Conservation (phyloP, 2,113 vertebrate genomes). For the Electrona antarctica region DNA sequence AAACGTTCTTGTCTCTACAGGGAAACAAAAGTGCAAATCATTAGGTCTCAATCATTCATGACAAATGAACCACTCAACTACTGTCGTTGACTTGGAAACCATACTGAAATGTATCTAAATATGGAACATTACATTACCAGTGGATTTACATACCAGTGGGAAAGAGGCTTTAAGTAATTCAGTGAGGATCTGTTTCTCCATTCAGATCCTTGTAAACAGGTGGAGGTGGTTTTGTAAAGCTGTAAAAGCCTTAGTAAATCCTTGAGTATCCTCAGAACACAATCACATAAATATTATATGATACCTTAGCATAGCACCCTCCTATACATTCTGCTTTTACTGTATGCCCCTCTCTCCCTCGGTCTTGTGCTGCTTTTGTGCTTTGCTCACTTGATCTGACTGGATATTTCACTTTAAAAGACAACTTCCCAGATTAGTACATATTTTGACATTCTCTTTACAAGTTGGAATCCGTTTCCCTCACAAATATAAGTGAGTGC, state of each 20-base stretch:
- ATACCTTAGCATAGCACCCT: conserved; percentile 16
- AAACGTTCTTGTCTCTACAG: too few relatives aligned
- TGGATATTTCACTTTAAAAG: neutral
- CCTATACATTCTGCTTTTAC: neutral
- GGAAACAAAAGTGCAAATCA: too few relatives aligned
- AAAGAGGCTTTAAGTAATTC: too few relatives aligned
- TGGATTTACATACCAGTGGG: too few relatives aligned
- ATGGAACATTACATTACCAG: neutral
- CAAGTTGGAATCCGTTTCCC: too few relatives aligned
- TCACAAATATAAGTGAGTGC: too few relatives aligned
- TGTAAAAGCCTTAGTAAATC: conserved; percentile 30
- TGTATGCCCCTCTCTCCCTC: neutral
- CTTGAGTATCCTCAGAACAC: conserved; percentile 13
- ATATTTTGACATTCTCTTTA: neutral
- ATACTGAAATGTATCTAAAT: conserved; percentile 4
- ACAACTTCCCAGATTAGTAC: too few relatives aligned
- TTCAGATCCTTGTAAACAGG: conserved; percentile 21
- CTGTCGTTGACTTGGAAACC: neutral
- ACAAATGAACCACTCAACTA: too few relatives aligned
- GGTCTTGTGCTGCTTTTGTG: neutral
- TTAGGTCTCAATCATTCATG: too few relatives aligned
- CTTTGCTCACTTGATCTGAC: neutral
- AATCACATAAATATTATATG: conserved; percentile 31
- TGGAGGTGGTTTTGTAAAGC: conserved; percentile 16
- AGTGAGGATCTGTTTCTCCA: conserved; percentile 16